These are phyloP conservation scores for Galleria mellonella DNA, from an alignment of 1,140 invertebrate species.

Conservation along the genomic window DNA sequence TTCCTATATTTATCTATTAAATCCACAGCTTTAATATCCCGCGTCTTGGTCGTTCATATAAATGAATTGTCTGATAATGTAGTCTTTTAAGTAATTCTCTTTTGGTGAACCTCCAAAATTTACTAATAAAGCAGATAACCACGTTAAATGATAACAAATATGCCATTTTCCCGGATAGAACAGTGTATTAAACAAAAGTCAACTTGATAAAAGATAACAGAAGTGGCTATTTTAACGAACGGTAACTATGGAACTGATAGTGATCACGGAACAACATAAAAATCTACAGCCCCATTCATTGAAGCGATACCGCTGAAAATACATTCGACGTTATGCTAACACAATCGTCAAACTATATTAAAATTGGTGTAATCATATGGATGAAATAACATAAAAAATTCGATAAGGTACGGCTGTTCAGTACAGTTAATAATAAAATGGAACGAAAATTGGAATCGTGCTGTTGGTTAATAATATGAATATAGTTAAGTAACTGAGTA, in stretches of 20 bases:
- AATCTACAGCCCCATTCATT: conserved; percentile 50
- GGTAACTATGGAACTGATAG: conserved; percentile 53
- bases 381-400: conserved; percentile 27
- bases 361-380: conserved; percentile 18
- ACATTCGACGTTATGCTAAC: conserved; percentile 24
- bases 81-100: too few relatives aligned
- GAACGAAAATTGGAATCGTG: too few relatives aligned
- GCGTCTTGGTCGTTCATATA: too few relatives aligned
- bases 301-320: conserved; percentile 42
- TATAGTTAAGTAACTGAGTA: too few relatives aligned
- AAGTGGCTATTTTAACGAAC: conserved; percentile 48
- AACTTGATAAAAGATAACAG: conserved; percentile 40
- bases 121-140: too few relatives aligned
- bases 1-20: too few relatives aligned
- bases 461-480: too few relatives aligned
- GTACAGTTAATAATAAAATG: conserved; percentile 9
- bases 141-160: too few relatives aligned
- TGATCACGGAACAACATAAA: conserved; percentile 53
- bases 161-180: too few relatives aligned
- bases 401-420: conserved; percentile 18
- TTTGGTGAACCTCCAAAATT: too few relatives aligned
- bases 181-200: not conserved
- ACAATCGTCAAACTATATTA: conserved; percentile 26
- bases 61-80: too few relatives aligned
- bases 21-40: too few relatives aligned